Evolutionary conservation across 2,113 vertebrate species (phyloP).

Genomic region (Agapornis roseicollis): DNA sequence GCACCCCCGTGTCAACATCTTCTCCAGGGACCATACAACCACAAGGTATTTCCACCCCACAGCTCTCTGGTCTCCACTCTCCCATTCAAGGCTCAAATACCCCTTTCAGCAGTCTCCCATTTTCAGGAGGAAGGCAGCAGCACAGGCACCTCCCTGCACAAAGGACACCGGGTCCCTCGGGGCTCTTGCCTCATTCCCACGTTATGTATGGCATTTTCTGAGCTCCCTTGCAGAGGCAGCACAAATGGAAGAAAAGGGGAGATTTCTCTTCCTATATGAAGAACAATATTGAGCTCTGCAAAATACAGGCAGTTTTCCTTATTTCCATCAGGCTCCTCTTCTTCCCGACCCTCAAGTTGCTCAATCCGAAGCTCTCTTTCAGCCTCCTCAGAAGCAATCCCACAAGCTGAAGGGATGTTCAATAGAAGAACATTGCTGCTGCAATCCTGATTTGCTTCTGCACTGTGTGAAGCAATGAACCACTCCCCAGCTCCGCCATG

Average conservation of each 20-base stretch:
- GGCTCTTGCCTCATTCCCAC: slow-evolving; percentile 20
- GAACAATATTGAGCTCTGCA: slow-evolving; percentile 11
- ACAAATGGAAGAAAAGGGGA: background rate
- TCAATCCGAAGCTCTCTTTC: background rate
- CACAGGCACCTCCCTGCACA: background rate
- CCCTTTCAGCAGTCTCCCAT: background rate
- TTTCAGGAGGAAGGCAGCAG: background rate
- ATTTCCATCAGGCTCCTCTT: background rate
- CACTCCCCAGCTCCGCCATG: background rate
- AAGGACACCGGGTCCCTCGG: background rate
- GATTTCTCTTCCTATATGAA: background rate
- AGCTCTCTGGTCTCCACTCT: background rate
- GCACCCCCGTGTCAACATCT: background rate
- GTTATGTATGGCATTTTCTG: background rate
- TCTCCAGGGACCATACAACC: background rate
- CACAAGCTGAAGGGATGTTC: background rate
- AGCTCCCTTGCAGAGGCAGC: background rate
- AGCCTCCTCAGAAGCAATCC: background rate
- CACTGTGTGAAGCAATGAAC: background rate
- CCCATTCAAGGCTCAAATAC: background rate
- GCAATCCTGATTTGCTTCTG: background rate
- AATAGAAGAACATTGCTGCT: background rate
- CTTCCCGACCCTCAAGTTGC: background rate
- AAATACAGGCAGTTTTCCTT: background rate
- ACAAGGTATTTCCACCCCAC: background rate